Conservation (phyloP, 2,888 invertebrate species). For the Ochlodes sylvanus region DNA sequence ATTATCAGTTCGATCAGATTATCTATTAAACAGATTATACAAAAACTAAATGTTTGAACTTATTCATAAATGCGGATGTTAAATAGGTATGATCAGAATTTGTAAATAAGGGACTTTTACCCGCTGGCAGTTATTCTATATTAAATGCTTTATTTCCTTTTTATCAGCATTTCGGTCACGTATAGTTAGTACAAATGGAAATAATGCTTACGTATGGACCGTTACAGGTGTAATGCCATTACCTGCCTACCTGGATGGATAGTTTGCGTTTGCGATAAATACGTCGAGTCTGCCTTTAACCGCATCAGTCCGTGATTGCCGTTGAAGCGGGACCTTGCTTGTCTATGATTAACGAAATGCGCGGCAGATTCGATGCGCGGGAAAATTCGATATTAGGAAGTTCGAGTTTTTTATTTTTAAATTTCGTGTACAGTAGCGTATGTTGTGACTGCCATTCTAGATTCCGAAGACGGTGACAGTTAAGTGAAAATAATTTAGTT, state of each 20-base stretch:
- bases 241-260: conserved; percentile 14
- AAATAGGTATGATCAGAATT: no score
- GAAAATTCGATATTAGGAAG: conserved; percentile 28
- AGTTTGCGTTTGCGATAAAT: conserved; percentile 21
- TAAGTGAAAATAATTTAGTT: conserved; percentile 2
- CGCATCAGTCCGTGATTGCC: conserved; percentile 61
- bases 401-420: conserved; percentile 22
- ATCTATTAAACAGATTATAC: no score
- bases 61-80: no score
- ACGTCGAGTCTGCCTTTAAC: conserved; percentile 5
- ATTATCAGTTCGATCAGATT: no score
- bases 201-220: conserved; percentile 22
- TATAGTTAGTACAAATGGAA: conserved; percentile 17
- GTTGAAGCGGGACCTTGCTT: conserved; percentile 55
- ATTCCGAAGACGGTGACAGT: conserved; percentile 12
- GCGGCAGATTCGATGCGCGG: conserved; percentile 47
- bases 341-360: conserved; percentile 52
- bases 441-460: neutral
- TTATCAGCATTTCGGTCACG: conserved; percentile 23
- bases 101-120: no score
- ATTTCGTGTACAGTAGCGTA: conserved; percentile 1
- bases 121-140: neutral
- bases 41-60: no score
- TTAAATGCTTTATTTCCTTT: neutral
- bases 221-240: conserved; percentile 20